phyloP scores from a whole-genome alignment of 2,113 vertebrate species.

The Sula dactylatra region DNA sequence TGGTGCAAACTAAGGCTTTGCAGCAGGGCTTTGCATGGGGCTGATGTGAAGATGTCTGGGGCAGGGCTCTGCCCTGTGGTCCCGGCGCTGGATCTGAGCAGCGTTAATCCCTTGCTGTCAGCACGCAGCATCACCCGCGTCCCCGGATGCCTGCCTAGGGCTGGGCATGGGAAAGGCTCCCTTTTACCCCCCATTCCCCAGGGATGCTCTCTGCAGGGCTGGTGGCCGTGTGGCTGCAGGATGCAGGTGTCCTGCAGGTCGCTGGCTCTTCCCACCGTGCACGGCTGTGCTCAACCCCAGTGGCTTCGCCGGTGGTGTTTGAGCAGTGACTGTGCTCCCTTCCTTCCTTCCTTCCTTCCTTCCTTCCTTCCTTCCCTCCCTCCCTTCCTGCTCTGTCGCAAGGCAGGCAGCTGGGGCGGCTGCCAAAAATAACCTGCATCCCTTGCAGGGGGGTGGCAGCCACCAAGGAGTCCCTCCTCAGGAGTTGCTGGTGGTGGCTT shows the following conservation, averaged over 20 bases:
- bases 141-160: background rate
- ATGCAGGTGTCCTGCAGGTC: background rate
- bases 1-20: background rate
- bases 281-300: fast-evolving
- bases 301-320: background rate
- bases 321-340: background rate
- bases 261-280: fast-evolving
- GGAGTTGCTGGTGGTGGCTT: background rate
- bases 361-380: background rate
- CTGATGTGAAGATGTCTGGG: background rate
- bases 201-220: background rate
- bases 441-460: background rate
- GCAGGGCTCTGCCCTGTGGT: background rate
- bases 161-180: background rate
- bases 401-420: background rate
- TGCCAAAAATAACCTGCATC: background rate
- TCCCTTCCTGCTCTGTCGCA: background rate
- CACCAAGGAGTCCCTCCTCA: background rate
- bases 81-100: fast-evolving
- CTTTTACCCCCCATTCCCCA: fast-evolving
- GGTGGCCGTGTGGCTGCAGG: background rate
- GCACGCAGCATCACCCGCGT: background rate
- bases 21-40: background rate
- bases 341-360: background rate
- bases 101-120: background rate